Evolutionary conservation across 1,140 invertebrate genomes (phyloP), one percentile per base, ranked within the genome.

Genomic region (Dryas iulia): DNA sequence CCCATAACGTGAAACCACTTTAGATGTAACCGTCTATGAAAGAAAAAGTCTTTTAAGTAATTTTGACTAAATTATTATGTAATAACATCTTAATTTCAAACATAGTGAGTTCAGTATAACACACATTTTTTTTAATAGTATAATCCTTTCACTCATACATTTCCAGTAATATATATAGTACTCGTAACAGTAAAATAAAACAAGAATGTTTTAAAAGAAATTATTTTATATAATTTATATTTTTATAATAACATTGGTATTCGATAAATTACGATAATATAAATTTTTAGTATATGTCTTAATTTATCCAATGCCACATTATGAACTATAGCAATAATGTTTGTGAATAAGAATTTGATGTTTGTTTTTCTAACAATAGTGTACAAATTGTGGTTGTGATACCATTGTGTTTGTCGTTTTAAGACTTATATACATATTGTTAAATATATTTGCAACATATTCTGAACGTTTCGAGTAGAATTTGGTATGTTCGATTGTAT

Each of bases 301-400:
- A 30, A 53, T 53, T 8, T n/a, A 18, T 61, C 39, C 23, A 53
- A 53, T 61, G 14, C 26, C 26, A 47, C 3, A n/a, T 35, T 35
- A n/a, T 35, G 18, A 47, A 14, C 18, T 47, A 12, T 39, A 59
- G 58, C 39, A 53, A 61, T 61, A 53, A 12, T 61, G 12, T 53
- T 8, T 10, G 24, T 71, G 33, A 58, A 70, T 68, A 54, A 69
- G 67, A 62, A 53, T 28, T 11, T 61, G 33, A 10, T 59, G n/a
- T 61, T 14, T 28, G 14, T 61, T 64, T 59, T 60, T 47, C 25
- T 52, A 66, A 47, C 47, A 8, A 47, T 18, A 47, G 39, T 47
- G 63, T 60, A 71, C 62, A 66, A 26, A 70, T 54, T 67, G 25
- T 53, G 71, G 71, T 73, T 73, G 71, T 73, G 71, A 69, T 69